phyloP scores from a whole-genome alignment of 2,888 invertebrate species.

The Vanessa cardui region DNA sequence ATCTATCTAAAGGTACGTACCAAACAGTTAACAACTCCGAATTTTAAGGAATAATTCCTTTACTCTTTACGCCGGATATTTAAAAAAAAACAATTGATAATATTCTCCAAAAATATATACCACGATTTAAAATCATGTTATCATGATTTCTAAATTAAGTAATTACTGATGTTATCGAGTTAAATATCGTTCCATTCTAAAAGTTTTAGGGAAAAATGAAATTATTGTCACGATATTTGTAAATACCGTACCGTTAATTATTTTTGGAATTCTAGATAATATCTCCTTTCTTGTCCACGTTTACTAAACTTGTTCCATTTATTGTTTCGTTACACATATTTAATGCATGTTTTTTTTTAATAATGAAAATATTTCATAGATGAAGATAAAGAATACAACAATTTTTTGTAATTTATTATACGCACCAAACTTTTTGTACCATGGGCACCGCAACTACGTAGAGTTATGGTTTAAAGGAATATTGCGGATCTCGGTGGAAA shows the following conservation, averaged over 20 bases:
- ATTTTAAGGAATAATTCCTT: no score
- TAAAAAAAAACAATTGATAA: no score
- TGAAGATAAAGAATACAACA: no score
- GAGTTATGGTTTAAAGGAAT: no score
- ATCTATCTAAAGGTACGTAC: neutral
- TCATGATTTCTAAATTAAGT: conserved; percentile 1
- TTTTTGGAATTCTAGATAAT: conserved; percentile 26
- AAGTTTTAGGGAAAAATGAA: conserved; percentile 10
- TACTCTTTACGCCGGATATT: no score
- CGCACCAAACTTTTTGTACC: no score
- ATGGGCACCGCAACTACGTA: no score
- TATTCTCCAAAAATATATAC: no score
- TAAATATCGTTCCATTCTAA: conserved; percentile 2
- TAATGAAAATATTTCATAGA: no score
- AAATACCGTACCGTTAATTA: conserved; percentile 11
- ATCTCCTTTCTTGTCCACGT: conserved; percentile 33
- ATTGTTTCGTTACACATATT: conserved; percentile 50
- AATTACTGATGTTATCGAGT: conserved; percentile 10
- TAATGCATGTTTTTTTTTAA: neutral
- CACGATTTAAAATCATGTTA: neutral
- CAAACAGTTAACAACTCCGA: no score
- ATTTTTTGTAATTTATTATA: no score
- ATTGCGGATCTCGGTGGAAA: no score
- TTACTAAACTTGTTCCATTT: conserved; percentile 39
- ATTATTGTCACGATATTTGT: conserved; percentile 11